A percentile compares a stretch with the other conserved stretches of the same genome.
Conservation (phyloP, 2,888 invertebrate species). For the Dromius quadrimaculatus region DNA sequence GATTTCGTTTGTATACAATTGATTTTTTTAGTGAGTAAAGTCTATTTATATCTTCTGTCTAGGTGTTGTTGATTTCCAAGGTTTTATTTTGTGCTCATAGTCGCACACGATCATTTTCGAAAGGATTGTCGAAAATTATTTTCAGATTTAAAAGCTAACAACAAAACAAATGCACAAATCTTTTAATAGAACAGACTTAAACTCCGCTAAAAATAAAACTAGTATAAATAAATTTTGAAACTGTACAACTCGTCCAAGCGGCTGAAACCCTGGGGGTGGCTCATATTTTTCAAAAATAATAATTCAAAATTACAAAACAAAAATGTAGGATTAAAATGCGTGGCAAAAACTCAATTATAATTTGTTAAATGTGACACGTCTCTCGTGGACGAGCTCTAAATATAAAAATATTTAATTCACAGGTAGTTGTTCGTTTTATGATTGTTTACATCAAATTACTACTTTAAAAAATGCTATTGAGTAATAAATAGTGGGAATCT, state of each 20-base stretch:
- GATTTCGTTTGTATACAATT: slow-evolving; percentile 52
- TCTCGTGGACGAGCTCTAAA: too few species aligned
- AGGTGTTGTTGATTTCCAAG: slow-evolving; percentile 53
- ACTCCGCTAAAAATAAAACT: not conserved
- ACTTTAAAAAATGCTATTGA: slow-evolving; percentile 5
- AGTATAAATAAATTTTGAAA: not conserved
- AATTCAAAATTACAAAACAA: too few species aligned
- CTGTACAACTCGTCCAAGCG: too few species aligned
- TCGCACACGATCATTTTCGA: slow-evolving; percentile 35
- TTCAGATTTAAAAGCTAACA: slow-evolving; percentile 10
- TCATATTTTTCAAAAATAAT: too few species aligned
- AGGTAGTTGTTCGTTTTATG: slow-evolving; percentile 23
- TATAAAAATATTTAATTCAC: slow-evolving; percentile 1
- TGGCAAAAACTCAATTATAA: too few species aligned
- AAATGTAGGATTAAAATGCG: too few species aligned
- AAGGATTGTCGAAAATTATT: slow-evolving; percentile 14
- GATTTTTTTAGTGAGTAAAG: slow-evolving; percentile 53
- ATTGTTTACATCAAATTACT: slow-evolving; percentile 21
- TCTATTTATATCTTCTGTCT: slow-evolving; percentile 52
- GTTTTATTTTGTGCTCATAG: slow-evolving; percentile 51
- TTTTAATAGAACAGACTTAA: slow-evolving; percentile 1
- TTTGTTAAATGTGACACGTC: too few species aligned
- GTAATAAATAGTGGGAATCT: slow-evolving; percentile 10
- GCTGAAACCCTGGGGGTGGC: too few species aligned
- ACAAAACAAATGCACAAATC: slow-evolving; percentile 11